A percentile compares a stretch with the other conserved stretches of the same genome.
Conservation (phyloP, 2,888 invertebrate species). For the Cerastoderma edule region DNA sequence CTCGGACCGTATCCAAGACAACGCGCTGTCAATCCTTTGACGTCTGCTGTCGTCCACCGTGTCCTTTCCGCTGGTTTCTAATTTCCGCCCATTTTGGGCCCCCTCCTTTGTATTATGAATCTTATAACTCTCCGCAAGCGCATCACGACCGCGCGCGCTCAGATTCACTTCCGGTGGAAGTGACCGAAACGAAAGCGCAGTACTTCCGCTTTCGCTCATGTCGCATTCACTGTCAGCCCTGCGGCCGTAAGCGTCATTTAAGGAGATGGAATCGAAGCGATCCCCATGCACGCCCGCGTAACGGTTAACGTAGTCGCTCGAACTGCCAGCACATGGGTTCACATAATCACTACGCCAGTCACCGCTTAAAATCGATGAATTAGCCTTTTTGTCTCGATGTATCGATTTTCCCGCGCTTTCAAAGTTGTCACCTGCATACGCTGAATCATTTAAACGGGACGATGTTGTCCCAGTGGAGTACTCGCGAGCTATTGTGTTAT, state of each 20-base stretch:
- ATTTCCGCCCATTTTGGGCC: neutral
- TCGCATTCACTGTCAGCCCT: conserved; percentile 35
- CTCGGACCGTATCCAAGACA: conserved; percentile 61
- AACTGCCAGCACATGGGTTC: neutral
- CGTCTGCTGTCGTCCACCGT: conserved; percentile 59
- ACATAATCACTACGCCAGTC: conserved; percentile 25
- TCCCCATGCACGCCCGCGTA: neutral
- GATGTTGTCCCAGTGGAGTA: neutral
- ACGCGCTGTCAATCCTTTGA: conserved; percentile 64
- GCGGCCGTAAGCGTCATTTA: conserved; percentile 3
- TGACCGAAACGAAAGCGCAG: conserved; percentile 32
- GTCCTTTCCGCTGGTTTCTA: conserved; percentile 8
- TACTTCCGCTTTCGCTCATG: conserved; percentile 43
- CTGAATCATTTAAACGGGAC: conserved; percentile 25
- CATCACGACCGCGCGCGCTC: conserved; percentile 5
- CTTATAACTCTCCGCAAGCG: conserved; percentile 21
- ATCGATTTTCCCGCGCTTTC: conserved; percentile 58
- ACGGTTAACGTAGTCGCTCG: neutral
- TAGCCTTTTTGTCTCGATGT: conserved; percentile 29
- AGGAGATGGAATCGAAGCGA: neutral
- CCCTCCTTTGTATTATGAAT: conserved; percentile 43
- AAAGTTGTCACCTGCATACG: conserved; percentile 43
- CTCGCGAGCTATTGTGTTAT: neutral
- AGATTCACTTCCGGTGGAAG: conserved; percentile 37
- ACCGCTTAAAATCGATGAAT: conserved; percentile 44